Evolutionary conservation across 2,113 vertebrate genomes (phyloP).

Genomic region (Etia nguti): DNA sequence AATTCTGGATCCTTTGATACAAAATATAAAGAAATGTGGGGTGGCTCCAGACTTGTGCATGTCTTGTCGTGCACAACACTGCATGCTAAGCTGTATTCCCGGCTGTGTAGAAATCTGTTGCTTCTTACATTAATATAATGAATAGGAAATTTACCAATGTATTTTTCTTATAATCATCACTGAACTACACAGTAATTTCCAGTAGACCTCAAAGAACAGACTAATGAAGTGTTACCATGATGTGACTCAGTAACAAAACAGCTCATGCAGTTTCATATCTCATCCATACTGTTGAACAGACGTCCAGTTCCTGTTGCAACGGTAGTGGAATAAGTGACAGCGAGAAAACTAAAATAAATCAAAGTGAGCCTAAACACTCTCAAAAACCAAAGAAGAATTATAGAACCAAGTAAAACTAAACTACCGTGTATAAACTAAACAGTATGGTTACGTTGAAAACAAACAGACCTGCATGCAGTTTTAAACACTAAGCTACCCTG

Average conservation of each 20-base stretch:
- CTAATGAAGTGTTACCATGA: constrained; percentile 5
- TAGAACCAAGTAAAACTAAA: not conserved
- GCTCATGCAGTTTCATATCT: constrained; percentile 55
- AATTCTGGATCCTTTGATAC: not conserved
- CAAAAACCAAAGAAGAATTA: not conserved
- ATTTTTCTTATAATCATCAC: not conserved
- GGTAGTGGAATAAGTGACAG: not conserved
- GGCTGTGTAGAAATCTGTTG: not conserved
- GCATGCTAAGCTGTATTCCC: not conserved
- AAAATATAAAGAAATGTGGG: not conserved
- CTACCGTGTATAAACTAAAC: not conserved
- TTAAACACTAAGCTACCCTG: not conserved
- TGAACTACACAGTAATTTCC: not conserved
- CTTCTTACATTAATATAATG: not conserved
- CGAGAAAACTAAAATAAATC: not conserved
- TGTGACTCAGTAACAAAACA: not conserved
- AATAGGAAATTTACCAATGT: not conserved
- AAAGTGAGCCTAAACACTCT: not conserved
- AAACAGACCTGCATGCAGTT: constrained; percentile 34
- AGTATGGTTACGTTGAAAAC: not conserved
- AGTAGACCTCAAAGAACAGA: not conserved
- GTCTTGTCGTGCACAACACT: not conserved
- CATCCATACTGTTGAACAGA: constrained; percentile 8
- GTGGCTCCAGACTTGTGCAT: not conserved
- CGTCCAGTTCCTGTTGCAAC: not conserved